phyloP scores from a whole-genome alignment of 2,797 vertebrate species.

The Epinephelus malabaricus region DNA sequence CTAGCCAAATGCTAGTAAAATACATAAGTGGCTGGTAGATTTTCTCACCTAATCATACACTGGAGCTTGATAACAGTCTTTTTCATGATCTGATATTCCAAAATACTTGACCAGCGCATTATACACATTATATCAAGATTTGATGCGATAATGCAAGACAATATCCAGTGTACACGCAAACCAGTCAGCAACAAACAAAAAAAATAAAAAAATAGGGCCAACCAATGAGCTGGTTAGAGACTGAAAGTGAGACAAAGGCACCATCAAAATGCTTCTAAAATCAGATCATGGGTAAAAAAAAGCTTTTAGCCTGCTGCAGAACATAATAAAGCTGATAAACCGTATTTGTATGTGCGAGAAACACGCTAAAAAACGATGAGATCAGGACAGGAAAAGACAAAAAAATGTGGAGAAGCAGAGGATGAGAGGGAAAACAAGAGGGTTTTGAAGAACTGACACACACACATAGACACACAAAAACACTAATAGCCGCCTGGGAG shows the following conservation, averaged over 20 bases:
- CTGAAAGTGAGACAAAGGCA: conserved; percentile 18
- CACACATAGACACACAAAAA: conserved; percentile 8
- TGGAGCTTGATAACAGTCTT: too few species aligned
- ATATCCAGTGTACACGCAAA: neutral
- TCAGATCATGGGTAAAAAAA: conserved; percentile 44
- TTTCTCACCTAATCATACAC: too few species aligned
- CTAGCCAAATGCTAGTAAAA: too few species aligned
- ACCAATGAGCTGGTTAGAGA: conserved; percentile 1
- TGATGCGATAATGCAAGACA: neutral
- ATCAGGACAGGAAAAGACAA: neutral
- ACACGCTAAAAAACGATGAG: conserved; percentile 16
- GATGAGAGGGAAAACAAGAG: conserved; percentile 16
- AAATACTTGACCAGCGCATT: neutral
- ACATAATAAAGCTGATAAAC: conserved; percentile 40
- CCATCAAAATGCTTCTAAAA: conserved; percentile 34
- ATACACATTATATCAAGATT: neutral
- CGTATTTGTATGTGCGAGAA: conserved; percentile 13
- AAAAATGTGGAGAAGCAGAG: conserved; percentile 13
- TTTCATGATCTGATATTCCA: too few species aligned
- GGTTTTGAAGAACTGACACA: conserved; percentile 23
- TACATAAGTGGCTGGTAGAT: too few species aligned
- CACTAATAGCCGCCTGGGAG: conserved; percentile 61
- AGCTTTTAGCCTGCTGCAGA: conserved; percentile 29
- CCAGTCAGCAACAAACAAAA: conserved; percentile 8
- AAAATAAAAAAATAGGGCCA: neutral